Conservation (phyloP, 2,797 vertebrate genomes). For the Sebastes trivittatus region DNA sequence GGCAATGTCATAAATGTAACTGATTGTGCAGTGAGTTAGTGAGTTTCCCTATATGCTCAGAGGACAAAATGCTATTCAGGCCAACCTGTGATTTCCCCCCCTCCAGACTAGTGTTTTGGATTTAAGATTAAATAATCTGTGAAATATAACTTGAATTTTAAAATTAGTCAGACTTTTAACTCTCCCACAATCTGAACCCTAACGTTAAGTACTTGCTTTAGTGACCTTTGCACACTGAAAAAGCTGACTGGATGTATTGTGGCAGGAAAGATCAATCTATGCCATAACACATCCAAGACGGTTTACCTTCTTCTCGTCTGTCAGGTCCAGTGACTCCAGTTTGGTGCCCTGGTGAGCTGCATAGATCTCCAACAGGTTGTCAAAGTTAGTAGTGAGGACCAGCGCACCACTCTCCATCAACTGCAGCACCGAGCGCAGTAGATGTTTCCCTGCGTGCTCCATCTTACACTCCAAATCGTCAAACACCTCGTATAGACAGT, state of each 20-base stretch:
- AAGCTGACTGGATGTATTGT: slow-evolving; percentile 18
- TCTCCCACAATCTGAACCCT: not conserved
- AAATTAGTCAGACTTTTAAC: not conserved
- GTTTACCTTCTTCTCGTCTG: slow-evolving; percentile 94
- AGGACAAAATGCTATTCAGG: not conserved
- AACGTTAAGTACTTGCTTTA: not conserved
- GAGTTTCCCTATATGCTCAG: not conserved
- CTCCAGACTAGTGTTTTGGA: not conserved
- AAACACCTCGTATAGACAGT: slow-evolving; percentile 97
- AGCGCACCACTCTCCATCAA: slow-evolving; percentile 94
- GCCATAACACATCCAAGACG: not conserved
- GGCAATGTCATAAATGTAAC: not conserved
- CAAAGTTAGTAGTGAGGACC: slow-evolving; percentile 96
- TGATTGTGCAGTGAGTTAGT: not conserved
- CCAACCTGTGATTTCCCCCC: not conserved
- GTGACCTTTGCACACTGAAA: slow-evolving; percentile 54
- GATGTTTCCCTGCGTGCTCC: slow-evolving; percentile 93
- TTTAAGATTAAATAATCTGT: not conserved
- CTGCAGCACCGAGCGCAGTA: slow-evolving; percentile 92
- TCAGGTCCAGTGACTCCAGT: slow-evolving; percentile 95
- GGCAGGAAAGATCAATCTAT: slow-evolving; percentile 33
- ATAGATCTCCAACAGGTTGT: slow-evolving; percentile 95
- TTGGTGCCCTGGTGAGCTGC: slow-evolving; percentile 93
- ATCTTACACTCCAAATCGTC: slow-evolving; percentile 96
- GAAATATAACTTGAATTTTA: not conserved